A percentile compares a stretch with the other conserved stretches of the same genome.
phyloP scores from a whole-genome alignment of 1,140 invertebrate species.

The Aphaenogaster ashmeadi region DNA sequence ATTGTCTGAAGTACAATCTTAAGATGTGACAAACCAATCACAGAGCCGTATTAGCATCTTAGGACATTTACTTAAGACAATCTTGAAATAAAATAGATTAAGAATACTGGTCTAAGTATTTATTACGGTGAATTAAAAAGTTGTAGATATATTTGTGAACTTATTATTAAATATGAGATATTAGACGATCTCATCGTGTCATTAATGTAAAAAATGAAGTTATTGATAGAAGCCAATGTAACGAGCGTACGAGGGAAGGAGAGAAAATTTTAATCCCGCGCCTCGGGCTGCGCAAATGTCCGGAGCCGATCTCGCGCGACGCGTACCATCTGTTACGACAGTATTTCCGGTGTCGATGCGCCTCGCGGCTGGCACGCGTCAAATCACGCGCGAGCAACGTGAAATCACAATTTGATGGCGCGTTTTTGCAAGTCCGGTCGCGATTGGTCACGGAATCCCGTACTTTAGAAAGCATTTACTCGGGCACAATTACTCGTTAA shows the following conservation, averaged over 20 bases:
- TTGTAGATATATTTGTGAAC: neutral
- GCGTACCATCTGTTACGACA: constrained; percentile 73
- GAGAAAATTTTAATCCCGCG: constrained; percentile 40
- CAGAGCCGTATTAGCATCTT: too few relatives aligned
- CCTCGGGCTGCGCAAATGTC: constrained; percentile 27
- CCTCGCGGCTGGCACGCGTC: constrained; percentile 70
- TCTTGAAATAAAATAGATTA: too few relatives aligned
- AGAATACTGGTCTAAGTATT: neutral
- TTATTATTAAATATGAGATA: neutral
- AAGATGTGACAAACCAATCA: too few relatives aligned
- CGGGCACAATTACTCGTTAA: constrained; percentile 34
- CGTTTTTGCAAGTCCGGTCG: constrained; percentile 52
- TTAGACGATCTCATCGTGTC: neutral
- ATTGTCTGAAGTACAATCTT: too few relatives aligned
- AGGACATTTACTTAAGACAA: too few relatives aligned
- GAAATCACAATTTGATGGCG: constrained; percentile 79
- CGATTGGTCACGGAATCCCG: constrained; percentile 34
- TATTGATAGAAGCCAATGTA: neutral
- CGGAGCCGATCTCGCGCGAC: constrained; percentile 45
- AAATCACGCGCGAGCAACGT: constrained; percentile 74
- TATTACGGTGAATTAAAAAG: neutral
- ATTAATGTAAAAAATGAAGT: neutral
- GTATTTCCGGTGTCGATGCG: constrained; percentile 59
- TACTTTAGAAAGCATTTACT: constrained; percentile 25
- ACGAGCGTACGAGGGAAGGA: neutral